Base-by-base conservation (phyloP, 2,888 invertebrate species). In the Hecatera dysodea region DNA sequence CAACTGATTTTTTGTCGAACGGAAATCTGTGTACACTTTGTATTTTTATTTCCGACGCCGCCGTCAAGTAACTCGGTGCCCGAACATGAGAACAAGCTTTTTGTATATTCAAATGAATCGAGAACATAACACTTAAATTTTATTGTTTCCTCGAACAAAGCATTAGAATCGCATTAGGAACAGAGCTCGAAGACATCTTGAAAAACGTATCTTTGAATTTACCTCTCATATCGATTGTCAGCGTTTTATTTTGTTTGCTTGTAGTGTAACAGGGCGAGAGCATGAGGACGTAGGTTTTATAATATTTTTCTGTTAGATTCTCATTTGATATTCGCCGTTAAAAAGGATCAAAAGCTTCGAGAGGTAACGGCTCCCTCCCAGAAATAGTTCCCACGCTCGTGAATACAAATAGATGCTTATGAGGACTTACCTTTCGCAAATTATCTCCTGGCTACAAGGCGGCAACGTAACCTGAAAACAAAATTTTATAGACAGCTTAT, bases 391-490 rank as follows among this genome's bases (percentile, higher is more conserved):
- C 74, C 81, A 86, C 86, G 88, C 87, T 88, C 88, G 87, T 92
- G 93, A 93, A 93, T 94, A 93, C 90, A 93, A 94, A 93, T 92
- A 90, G 91, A 89, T 85, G 88, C 86, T 90, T 92, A 92, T 80
- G 81, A 88, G 87, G 83, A 90, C 91, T 93, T 92, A 94, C 95
- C 94, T 93, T 92, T 93, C 89, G 93, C 94, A 94, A 94, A 94
- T 95, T 92, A 94, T 94, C 91, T 91, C 86, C 82, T 88, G 84
- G 87, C 89, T 89, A 90, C 88, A 90, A 91, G 90, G 90, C 91
- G 88, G 93, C 90, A 90, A 91, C 90, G 92, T 87, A 92, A 94
- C 90, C 95, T 95, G 94, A 81, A 91, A 94, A 92, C 90, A 93
- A 92, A 88, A 89, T 91, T 92, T 90, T 88, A 88, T 86, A 88